Conservation (phyloP, 1,140 invertebrate genomes). For the Bombus ignitus region DNA sequence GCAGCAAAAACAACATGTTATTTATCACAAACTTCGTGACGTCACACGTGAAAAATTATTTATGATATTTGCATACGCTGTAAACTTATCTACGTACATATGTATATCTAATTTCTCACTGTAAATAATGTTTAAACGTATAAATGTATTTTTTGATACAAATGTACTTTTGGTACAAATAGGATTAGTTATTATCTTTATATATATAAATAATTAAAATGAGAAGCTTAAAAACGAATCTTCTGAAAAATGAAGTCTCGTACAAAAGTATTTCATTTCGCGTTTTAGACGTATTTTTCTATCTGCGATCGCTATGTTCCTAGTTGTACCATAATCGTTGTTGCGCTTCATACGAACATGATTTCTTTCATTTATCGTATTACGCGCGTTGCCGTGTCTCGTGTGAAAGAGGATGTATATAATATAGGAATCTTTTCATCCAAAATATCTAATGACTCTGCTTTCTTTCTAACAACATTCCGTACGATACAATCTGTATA, state of each 20-base stretch:
- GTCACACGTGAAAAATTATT: not conserved
- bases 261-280: not conserved
- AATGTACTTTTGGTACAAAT: not conserved
- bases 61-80: not conserved
- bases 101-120: not conserved
- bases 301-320: not conserved
- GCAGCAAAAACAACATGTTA: conserved; percentile 75
- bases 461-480: too few relatives aligned
- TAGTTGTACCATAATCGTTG: not conserved
- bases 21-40: conserved; percentile 45
- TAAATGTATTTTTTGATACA: not conserved
- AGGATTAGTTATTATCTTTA: not conserved
- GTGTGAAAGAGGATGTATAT: not conserved
- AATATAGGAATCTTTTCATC: not conserved
- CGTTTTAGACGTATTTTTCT: not conserved
- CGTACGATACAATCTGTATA: too few relatives aligned
- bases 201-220: not conserved
- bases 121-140: not conserved
- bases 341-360: not conserved
- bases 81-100: too few relatives aligned
- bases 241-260: not conserved
- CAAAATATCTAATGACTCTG: not conserved
- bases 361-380: not conserved
- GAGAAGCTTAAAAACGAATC: too few relatives aligned
- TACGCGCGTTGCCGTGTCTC: not conserved